Percentiles rank a stretch among this genome's conserved stretches.
Conservation (phyloP, 2,888 invertebrate genomes). For the Poecilobothrus nobilitatus region DNA sequence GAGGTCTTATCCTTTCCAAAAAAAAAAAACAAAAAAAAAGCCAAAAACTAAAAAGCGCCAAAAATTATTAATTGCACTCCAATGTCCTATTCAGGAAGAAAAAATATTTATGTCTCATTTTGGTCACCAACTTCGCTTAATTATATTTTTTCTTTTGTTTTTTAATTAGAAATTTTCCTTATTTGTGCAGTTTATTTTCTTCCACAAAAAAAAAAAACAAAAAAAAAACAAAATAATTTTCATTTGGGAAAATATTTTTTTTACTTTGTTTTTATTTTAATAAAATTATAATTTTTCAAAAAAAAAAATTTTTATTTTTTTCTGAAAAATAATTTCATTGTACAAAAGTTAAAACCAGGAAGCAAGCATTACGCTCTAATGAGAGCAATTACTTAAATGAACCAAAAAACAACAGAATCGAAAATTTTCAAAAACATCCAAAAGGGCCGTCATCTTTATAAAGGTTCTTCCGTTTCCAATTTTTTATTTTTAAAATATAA, state of each 20-base stretch:
- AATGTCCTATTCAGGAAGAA: not conserved
- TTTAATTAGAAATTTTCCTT: no score
- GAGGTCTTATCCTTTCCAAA: not conserved
- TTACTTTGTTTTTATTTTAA: not conserved
- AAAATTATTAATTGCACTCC: slow-evolving; percentile 1
- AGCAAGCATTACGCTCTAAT: not conserved
- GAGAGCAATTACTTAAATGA: slow-evolving; percentile 4
- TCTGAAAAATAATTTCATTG: not conserved
- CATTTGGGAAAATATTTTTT: not conserved
- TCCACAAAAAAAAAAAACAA: not conserved
- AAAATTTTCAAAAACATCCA: not conserved
- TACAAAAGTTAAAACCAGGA: not conserved
- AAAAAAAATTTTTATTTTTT: no score
- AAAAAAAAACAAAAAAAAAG: not conserved
- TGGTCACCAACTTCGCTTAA: not conserved
- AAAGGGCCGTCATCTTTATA: not conserved
- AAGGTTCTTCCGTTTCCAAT: slow-evolving; percentile 1
- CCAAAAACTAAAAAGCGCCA: no score
- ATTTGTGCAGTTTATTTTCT: not conserved
- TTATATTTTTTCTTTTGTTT: no score
- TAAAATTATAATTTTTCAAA: not conserved
- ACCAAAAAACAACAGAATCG: not conserved
- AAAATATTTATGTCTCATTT: slow-evolving; percentile 1
- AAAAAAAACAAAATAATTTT: no score
- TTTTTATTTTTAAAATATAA: not conserved